Percentiles rank a stretch among this genome's conserved stretches.
These are phyloP conservation scores for Neosalanx taihuensis DNA, from an alignment of 2,797 vertebrate species.

Conservation along the genomic window DNA sequence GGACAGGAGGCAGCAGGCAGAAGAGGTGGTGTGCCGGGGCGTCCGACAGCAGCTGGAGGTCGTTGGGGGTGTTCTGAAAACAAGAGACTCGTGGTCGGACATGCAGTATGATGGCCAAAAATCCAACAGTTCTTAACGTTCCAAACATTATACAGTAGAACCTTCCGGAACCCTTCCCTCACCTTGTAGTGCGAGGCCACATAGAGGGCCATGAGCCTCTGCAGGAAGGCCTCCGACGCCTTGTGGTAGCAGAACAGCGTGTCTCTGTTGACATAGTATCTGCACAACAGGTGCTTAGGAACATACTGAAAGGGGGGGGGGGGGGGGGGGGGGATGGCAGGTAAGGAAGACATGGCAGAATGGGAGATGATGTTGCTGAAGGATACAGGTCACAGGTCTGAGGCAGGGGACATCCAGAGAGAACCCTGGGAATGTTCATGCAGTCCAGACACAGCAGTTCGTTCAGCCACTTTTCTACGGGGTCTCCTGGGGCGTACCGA, in stretches of 20 bases:
- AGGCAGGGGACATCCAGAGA: conserved; percentile 91
- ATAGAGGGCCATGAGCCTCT: conserved; percentile 93
- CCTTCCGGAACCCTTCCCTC: conserved; percentile 10
- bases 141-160: neutral
- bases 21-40: conserved; percentile 98
- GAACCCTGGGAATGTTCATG: conserved; percentile 87
- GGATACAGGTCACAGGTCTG: conserved; percentile 97
- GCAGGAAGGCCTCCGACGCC: conserved; percentile 93
- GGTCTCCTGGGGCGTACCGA: conserved; percentile 88
- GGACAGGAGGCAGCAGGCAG: conserved; percentile 92
- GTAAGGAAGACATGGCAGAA: no score
- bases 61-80: conserved; percentile 92
- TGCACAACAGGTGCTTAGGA: conserved; percentile 71
- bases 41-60: conserved; percentile 96
- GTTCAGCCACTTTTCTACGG: conserved; percentile 94
- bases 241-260: conserved; percentile 97
- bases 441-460: conserved; percentile 94
- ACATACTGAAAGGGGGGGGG: neutral
- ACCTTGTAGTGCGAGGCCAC: conserved; percentile 99
- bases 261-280: conserved; percentile 96
- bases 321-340: no score
- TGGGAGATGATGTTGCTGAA: conserved; percentile 31
- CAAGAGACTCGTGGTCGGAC: neutral
- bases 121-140: neutral
- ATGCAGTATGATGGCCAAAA: neutral